Conservation (phyloP, 2,113 vertebrate genomes). For the Chroicocephalus ridibundus region DNA sequence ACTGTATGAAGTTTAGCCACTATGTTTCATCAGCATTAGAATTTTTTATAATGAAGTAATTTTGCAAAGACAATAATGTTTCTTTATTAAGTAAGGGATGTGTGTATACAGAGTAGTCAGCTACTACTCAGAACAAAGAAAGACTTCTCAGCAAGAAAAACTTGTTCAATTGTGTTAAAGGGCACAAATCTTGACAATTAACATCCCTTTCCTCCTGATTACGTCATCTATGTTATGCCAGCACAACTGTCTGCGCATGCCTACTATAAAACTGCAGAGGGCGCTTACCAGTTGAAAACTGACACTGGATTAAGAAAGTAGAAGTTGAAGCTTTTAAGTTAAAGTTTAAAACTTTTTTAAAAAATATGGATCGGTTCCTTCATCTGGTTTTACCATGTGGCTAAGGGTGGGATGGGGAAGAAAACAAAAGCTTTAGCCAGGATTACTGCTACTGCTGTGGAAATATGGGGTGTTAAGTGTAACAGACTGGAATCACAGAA, state of each 20-base stretch:
- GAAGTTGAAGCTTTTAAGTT: not conserved
- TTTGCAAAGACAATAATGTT: not conserved
- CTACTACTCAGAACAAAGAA: not conserved
- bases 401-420: not conserved
- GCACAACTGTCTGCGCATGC: not conserved
- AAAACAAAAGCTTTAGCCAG: not conserved
- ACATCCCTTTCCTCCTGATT: not conserved
- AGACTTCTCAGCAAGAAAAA: not conserved
- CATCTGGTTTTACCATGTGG: not conserved
- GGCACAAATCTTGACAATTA: not conserved
- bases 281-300: not conserved
- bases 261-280: not conserved
- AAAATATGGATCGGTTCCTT: not conserved
- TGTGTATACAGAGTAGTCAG: not conserved
- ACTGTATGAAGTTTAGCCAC: not conserved
- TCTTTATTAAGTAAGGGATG: not conserved
- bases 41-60: not conserved
- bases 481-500: not conserved
- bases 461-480: not conserved
- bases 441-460: not conserved
- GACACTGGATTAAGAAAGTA: not conserved
- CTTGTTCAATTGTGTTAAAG: not conserved
- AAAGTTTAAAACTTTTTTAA: not conserved
- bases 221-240: not conserved
- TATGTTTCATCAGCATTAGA: not conserved